Conservation (phyloP, 1,140 invertebrate species). For the Theocolax elegans region DNA sequence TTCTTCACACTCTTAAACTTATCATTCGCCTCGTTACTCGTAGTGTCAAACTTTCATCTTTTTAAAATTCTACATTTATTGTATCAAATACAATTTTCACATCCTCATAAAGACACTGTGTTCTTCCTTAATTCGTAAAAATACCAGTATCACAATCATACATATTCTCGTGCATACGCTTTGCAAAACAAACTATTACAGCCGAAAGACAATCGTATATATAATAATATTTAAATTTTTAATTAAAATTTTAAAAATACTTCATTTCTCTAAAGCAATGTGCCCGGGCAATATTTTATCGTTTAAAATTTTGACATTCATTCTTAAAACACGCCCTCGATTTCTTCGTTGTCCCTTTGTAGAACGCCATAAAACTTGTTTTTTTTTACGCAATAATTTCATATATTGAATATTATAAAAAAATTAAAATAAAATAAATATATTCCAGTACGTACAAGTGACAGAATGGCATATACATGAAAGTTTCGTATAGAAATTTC, state of each 20-base stretch:
- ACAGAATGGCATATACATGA: no score
- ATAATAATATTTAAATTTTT: slow-evolving; percentile 18
- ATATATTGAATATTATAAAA: not conserved
- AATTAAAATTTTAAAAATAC: slow-evolving; percentile 29
- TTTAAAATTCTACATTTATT: not conserved
- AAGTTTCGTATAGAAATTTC: no score
- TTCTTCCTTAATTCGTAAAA: slow-evolving; percentile 6
- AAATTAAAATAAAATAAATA: slow-evolving; percentile 8
- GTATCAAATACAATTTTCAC: not conserved
- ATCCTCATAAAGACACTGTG: not conserved
- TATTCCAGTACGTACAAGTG: no score
- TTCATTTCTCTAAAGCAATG: slow-evolving; percentile 14
- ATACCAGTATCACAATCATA: no score
- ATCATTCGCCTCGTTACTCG: not conserved
- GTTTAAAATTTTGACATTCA: not conserved
- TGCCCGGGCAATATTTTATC: not conserved
- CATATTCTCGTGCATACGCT: no score
- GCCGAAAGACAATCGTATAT: slow-evolving; percentile 21
- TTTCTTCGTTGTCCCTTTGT: not conserved
- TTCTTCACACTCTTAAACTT: not conserved
- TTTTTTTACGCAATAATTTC: not conserved
- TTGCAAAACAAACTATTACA: no score
- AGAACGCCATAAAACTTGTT: not conserved
- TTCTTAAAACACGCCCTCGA: not conserved
- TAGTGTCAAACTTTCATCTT: slow-evolving; percentile 1